Percentiles rank a stretch among this genome's conserved stretches.
Conservation (phyloP, 2,888 invertebrate genomes). For the Morinoia aosen region DNA sequence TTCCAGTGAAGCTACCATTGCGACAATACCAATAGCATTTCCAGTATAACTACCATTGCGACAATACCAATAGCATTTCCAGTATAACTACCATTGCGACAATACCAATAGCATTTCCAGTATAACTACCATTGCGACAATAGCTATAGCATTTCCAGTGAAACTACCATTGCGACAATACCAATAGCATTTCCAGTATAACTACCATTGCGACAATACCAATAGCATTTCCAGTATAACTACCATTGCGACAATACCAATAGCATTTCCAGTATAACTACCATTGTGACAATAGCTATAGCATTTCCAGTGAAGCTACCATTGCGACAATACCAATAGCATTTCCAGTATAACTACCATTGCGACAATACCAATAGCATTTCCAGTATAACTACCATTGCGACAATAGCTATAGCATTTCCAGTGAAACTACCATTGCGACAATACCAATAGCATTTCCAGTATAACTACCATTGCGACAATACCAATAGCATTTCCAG, state of each 20-base stretch:
- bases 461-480: neutral
- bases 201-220: neutral
- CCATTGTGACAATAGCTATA: neutral
- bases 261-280: neutral
- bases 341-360: neutral
- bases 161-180: neutral
- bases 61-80: neutral
- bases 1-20: neutral
- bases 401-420: neutral
- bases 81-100: neutral
- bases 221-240: no score
- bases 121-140: neutral
- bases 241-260: neutral
- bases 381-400: no score
- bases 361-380: neutral
- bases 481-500: neutral
- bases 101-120: neutral
- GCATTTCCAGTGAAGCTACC: no score
- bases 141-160: no score
- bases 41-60: neutral
- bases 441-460: neutral
- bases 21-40: neutral
- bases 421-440: neutral
- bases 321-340: neutral
- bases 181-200: neutral